Evolutionary conservation across 1,140 invertebrate genomes (phyloP).

Genomic region (Camponotus pennsylvanicus): DNA sequence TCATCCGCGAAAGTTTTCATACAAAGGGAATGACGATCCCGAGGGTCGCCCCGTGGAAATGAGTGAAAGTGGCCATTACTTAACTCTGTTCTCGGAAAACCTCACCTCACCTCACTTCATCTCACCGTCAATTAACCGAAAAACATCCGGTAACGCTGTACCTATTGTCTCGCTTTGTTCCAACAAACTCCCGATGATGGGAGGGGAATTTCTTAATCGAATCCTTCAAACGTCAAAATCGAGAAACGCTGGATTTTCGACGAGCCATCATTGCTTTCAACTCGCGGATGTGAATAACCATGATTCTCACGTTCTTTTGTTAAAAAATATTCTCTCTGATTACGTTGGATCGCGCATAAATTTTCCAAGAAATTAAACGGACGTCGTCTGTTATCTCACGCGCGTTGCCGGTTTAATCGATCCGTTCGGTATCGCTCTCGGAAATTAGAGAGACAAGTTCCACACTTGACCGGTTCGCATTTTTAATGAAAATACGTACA

Average conservation of each 20-base stretch:
- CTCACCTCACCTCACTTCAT: neutral
- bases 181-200: constrained; percentile 4
- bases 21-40: constrained; percentile 27
- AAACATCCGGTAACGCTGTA: constrained; percentile 53
- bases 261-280: neutral
- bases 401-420: constrained; percentile 18
- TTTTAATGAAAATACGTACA: constrained; percentile 18
- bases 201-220: constrained; percentile 16
- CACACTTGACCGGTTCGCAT: neutral
- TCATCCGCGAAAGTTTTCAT: constrained; percentile 60
- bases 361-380: constrained; percentile 22
- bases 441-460: constrained; percentile 38
- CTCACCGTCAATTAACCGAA: constrained; percentile 64
- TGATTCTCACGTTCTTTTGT: neutral
- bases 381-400: neutral
- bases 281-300: neutral
- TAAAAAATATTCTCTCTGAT: neutral
- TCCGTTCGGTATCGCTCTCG: constrained; percentile 1
- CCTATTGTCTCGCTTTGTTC: constrained; percentile 9
- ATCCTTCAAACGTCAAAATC: neutral
- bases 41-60: constrained; percentile 59
- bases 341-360: neutral
- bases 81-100: constrained; percentile 65
- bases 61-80: constrained; percentile 72
- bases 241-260: neutral